These are phyloP conservation scores for Melipona bicolor DNA, from an alignment of 2,888 invertebrate species.

Conservation along the genomic window DNA sequence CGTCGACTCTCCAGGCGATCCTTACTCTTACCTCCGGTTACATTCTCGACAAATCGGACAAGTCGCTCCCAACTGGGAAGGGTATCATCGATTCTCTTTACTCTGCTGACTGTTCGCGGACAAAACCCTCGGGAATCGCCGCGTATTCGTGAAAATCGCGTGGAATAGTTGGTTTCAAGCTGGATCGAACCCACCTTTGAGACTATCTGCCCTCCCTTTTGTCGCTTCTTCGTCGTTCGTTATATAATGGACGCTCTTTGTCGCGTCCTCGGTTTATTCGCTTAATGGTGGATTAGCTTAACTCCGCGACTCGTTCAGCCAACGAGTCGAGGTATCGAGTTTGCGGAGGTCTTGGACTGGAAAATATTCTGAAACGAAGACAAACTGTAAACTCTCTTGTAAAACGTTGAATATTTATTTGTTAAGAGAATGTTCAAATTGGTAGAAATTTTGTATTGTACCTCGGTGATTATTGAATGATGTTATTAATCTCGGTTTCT, in stretches of 20 bases:
- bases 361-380: not conserved
- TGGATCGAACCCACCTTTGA: not conserved
- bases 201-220: not conserved
- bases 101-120: not conserved
- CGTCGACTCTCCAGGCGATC: not conserved
- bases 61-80: not conserved
- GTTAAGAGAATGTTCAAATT: not conserved
- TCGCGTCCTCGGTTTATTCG: not conserved
- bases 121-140: not conserved
- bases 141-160: conserved; percentile 1
- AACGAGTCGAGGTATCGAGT: not conserved
- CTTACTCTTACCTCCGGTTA: not conserved
- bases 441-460: not conserved
- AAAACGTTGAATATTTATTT: not conserved
- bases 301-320: not conserved
- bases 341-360: not conserved
- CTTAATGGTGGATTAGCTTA: not conserved
- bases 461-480: not conserved
- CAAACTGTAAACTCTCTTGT: not conserved
- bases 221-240: not conserved
- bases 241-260: not conserved
- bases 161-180: not conserved
- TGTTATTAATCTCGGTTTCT: not conserved
- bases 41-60: not conserved
- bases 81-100: conserved; percentile 15